Conservation (phyloP, 1,140 invertebrate species). For the Saccostrea cuccullata region DNA sequence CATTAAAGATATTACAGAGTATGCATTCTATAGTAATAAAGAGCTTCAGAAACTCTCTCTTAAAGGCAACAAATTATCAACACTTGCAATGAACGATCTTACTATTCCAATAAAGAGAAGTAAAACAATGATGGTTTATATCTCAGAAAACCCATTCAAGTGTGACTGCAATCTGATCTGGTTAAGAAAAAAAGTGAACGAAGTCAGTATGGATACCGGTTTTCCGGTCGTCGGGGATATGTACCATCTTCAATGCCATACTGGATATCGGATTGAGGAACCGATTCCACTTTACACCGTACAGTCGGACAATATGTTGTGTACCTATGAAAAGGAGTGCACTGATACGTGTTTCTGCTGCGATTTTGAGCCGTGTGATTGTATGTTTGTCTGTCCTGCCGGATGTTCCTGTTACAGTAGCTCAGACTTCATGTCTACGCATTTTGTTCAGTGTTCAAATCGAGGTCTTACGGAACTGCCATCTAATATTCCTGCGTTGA, state of each 20-base stretch:
- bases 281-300: conserved; percentile 44
- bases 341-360: conserved; percentile 63
- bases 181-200: conserved; percentile 63
- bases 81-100: conserved; percentile 52
- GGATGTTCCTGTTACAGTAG: conserved; percentile 58
- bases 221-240: conserved; percentile 57
- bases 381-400: conserved; percentile 41
- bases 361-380: conserved; percentile 45
- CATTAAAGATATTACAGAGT: conserved; percentile 53
- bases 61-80: conserved; percentile 59
- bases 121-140: conserved; percentile 52
- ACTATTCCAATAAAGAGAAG: conserved; percentile 51
- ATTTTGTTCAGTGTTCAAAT: conserved; percentile 57
- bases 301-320: conserved; percentile 58
- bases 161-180: conserved; percentile 68
- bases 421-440: background rate
- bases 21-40: conserved; percentile 60
- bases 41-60: conserved; percentile 58
- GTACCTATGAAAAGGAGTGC: conserved; percentile 60
- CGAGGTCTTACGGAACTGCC: conserved; percentile 57
- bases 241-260: conserved; percentile 52
- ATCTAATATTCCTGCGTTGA: conserved; percentile 55
- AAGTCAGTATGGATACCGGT: conserved; percentile 37
- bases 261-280: conserved; percentile 44
- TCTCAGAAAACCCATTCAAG: conserved; percentile 62